phyloP scores from a whole-genome alignment of 1,140 invertebrate genomes.

The Drosophila nebulosa region DNA sequence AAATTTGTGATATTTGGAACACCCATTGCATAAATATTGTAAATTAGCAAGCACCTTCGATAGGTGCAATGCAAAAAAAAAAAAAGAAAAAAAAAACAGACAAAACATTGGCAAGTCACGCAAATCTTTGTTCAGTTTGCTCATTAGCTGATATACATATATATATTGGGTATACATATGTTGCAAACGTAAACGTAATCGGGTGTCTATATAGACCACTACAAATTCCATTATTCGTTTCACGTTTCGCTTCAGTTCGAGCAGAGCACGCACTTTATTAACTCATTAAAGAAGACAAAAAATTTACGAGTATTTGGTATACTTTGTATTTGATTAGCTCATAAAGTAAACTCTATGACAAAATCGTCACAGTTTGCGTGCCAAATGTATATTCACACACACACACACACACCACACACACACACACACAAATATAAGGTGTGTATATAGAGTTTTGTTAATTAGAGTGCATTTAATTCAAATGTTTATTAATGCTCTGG shows the following conservation, averaged over 20 bases:
- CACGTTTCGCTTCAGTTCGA: conserved; percentile 54
- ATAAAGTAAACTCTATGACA: conserved; percentile 39
- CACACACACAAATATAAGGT: conserved; percentile 12
- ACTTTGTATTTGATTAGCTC: conserved; percentile 69
- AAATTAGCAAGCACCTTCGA: conserved; percentile 29
- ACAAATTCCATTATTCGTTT: conserved; percentile 58
- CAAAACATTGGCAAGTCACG: conserved; percentile 53
- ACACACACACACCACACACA: conserved; percentile 13
- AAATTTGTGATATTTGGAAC: neutral
- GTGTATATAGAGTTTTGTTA: conserved; percentile 40
- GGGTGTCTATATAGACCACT: conserved; percentile 38
- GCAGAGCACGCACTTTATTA: conserved; percentile 69
- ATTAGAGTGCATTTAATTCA: conserved; percentile 73
- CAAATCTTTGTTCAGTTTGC: conserved; percentile 53
- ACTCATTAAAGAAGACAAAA: conserved; percentile 66
- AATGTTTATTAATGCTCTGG: conserved; percentile 67
- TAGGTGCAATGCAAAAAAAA: conserved; percentile 25
- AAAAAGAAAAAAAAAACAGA: conserved; percentile 5
- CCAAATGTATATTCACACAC: conserved; percentile 32
- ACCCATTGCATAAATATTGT: conserved; percentile 18
- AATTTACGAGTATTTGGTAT: conserved; percentile 48
- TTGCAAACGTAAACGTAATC: conserved; percentile 42
- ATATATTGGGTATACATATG: no score
- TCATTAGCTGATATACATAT: conserved; percentile 53
- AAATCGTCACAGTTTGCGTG: conserved; percentile 52